Evolutionary conservation across 2,888 invertebrate species (phyloP).

Genomic region (Sminthurides aquaticus): DNA sequence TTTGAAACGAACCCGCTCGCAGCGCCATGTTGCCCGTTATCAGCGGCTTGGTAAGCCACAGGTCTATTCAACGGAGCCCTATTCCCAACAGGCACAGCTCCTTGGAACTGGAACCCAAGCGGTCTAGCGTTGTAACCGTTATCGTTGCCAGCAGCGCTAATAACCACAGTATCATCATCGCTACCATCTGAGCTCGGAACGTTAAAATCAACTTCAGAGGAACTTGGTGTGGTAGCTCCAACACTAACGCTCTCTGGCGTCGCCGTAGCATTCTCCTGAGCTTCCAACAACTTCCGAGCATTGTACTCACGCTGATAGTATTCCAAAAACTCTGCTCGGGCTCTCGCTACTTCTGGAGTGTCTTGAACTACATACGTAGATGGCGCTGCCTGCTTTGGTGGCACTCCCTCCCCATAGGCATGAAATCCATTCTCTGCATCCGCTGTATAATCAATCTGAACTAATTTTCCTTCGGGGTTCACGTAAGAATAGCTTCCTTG

Average conservation of each 20-base stretch:
- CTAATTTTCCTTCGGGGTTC: slow-evolving; percentile 54
- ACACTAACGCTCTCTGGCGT: not conserved
- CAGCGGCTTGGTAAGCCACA: not conserved
- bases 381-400: slow-evolving; percentile 19
- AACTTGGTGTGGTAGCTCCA: not conserved
- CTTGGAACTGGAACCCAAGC: not conserved
- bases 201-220: not conserved
- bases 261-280: slow-evolving; percentile 13
- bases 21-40: not conserved
- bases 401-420: slow-evolving; percentile 59
- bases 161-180: not conserved
- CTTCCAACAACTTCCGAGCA: slow-evolving; percentile 7
- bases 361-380: slow-evolving; percentile 55
- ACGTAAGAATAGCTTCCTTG: slow-evolving; percentile 65
- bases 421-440: slow-evolving; percentile 57
- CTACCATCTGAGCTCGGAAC: not conserved
- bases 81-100: not conserved
- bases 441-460: slow-evolving; percentile 51
- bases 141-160: not conserved
- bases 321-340: slow-evolving; percentile 49
- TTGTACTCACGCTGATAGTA: slow-evolving; percentile 42
- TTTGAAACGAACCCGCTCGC: not conserved
- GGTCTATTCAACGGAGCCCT: not conserved
- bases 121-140: not conserved
- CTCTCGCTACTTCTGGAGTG: slow-evolving; percentile 62